A percentile compares a stretch with the other conserved stretches of the same genome.
Evolutionary conservation across 1,140 invertebrate species (phyloP).

Genomic region (Hylyphantes graminicola): DNA sequence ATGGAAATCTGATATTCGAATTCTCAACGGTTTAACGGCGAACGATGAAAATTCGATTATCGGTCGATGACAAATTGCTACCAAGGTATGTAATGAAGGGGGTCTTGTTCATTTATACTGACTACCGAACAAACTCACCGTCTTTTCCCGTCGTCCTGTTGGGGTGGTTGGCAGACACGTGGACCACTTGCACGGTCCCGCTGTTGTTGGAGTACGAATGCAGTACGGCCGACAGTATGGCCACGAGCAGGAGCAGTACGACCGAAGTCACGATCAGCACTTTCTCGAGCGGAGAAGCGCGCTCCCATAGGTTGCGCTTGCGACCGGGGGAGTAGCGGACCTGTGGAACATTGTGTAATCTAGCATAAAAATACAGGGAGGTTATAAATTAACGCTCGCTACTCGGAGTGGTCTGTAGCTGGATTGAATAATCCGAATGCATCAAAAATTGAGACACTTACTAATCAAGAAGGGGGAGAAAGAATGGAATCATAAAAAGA

Average conservation of each 20-base stretch:
- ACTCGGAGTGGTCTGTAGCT: no score
- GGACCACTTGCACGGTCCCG: conserved; percentile 50
- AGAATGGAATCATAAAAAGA: no score
- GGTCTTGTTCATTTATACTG: background rate
- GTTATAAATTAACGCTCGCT: no score
- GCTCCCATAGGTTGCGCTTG: conserved; percentile 74
- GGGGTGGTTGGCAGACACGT: conserved; percentile 41
- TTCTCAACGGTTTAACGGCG: no score
- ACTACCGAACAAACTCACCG: background rate
- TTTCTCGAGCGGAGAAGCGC: conserved; percentile 73
- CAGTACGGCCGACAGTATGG: conserved; percentile 73
- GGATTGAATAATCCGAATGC: no score
- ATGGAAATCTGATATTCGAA: no score
- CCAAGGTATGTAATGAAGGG: no score
- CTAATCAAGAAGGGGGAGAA: no score
- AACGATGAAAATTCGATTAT: no score
- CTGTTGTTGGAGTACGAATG: conserved; percentile 66
- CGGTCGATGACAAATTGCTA: no score
- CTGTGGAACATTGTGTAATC: conserved; percentile 63
- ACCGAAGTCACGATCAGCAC: conserved; percentile 73
- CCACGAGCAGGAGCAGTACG: conserved; percentile 66
- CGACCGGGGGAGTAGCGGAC: conserved; percentile 66
- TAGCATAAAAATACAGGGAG: background rate
- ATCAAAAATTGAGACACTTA: no score
- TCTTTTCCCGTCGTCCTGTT: conserved; percentile 12